phyloP scores from a whole-genome alignment of 2,113 vertebrate species.

The Rallus limicola region DNA sequence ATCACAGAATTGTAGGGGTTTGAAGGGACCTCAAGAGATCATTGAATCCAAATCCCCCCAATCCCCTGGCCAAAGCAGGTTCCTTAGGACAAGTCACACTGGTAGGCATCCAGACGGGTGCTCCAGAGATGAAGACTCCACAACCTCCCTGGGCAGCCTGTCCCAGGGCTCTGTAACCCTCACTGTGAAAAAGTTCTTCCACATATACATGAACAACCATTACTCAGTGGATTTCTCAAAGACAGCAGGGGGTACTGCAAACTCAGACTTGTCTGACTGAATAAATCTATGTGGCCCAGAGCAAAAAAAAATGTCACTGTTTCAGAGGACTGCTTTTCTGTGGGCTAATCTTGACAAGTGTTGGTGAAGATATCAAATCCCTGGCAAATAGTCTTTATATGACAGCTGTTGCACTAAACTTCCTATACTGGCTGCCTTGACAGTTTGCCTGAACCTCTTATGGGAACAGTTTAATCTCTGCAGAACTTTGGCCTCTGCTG shows the following conservation, averaged over 20 bases:
- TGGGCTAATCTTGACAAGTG: neutral
- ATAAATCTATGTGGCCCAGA: neutral
- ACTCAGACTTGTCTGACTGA: neutral
- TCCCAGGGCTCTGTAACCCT: too few species aligned
- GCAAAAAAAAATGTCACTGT: neutral
- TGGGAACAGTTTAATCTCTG: neutral
- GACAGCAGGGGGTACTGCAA: constrained; percentile 11
- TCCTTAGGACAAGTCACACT: too few species aligned
- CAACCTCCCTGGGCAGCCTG: too few species aligned
- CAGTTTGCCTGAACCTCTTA: neutral
- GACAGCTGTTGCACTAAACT: neutral
- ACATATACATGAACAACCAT: neutral
- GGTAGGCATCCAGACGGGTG: too few species aligned
- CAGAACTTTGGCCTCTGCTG: neutral
- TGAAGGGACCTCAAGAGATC: too few species aligned
- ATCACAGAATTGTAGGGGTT: neutral
- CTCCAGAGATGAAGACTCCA: too few species aligned
- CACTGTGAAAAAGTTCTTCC: too few species aligned
- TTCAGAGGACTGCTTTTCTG: neutral
- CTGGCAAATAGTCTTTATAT: neutral
- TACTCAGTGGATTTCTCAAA: neutral
- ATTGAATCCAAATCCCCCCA: too few species aligned
- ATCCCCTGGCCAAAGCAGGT: too few species aligned
- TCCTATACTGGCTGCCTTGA: neutral
- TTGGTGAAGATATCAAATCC: neutral